These are phyloP conservation scores for Epirrhoe alternata DNA, from an alignment of 2,888 invertebrate genomes.

Conservation along the genomic window DNA sequence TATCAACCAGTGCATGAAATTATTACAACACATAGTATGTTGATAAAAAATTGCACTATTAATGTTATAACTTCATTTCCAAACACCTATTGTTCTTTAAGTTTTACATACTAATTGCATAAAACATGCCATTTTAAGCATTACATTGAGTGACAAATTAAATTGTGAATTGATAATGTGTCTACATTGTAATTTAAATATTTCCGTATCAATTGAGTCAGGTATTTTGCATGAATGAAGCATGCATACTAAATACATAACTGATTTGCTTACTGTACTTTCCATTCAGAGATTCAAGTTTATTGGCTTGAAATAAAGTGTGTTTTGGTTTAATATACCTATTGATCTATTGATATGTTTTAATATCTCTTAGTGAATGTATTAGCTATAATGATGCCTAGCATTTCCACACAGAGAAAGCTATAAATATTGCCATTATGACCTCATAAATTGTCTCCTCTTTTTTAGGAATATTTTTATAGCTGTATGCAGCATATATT, in stretches of 20 bases:
- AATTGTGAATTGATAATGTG: constrained; percentile 19
- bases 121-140: constrained; percentile 36
- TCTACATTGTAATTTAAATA: constrained; percentile 26
- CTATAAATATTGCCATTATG: neutral
- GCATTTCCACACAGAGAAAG: too few relatives aligned
- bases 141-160: constrained; percentile 23
- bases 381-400: too few relatives aligned
- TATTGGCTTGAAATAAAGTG: neutral
- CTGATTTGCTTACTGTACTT: constrained; percentile 39
- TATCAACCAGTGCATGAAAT: constrained; percentile 11
- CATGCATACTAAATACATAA: constrained; percentile 39
- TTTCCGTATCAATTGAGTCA: constrained; percentile 31
- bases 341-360: neutral
- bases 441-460: neutral
- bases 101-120: constrained; percentile 29
- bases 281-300: constrained; percentile 10
- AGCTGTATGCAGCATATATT: constrained; percentile 20
- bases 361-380: neutral
- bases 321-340: neutral
- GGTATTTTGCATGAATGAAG: constrained; percentile 33
- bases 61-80: constrained; percentile 25
- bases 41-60: constrained; percentile 15
- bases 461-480: neutral
- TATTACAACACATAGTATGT: constrained; percentile 2
- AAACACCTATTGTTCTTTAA: constrained; percentile 43